A percentile compares a stretch with the other conserved stretches of the same genome.
These are phyloP conservation scores for Copidosoma floridanum DNA, from an alignment of 1,140 invertebrate species.

Conservation along the genomic window DNA sequence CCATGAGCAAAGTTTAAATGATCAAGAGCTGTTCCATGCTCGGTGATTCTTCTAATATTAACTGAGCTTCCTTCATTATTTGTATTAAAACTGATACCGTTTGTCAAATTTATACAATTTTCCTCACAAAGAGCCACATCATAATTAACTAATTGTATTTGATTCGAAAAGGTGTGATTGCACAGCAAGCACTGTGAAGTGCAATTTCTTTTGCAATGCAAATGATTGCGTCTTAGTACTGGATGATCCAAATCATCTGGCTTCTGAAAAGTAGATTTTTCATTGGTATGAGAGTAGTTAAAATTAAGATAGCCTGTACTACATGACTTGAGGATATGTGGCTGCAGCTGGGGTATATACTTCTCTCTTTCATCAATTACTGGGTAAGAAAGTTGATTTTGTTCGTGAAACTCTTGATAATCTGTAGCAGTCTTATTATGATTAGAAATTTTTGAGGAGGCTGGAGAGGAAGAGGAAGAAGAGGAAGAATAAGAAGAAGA, in stretches of 20 bases:
- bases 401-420: slow-evolving; percentile 47
- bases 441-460: too few relatives aligned
- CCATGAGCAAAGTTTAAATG: slow-evolving; percentile 27
- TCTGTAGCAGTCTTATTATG: slow-evolving; percentile 35
- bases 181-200: slow-evolving; percentile 46
- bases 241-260: slow-evolving; percentile 31
- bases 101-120: too few relatives aligned
- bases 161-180: slow-evolving; percentile 47
- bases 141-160: slow-evolving; percentile 45
- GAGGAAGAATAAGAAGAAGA: too few relatives aligned
- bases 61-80: slow-evolving; percentile 45
- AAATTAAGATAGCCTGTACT: slow-evolving; percentile 42
- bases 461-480: too few relatives aligned
- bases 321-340: slow-evolving; percentile 48
- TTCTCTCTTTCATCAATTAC: slow-evolving; percentile 43
- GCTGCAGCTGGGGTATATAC: slow-evolving; percentile 41
- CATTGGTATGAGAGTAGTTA: background rate
- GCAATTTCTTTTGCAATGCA: slow-evolving; percentile 34
- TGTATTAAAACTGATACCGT: too few relatives aligned
- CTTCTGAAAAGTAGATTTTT: too few relatives aligned
- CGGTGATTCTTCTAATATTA: slow-evolving; percentile 35
- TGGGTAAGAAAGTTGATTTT: slow-evolving; percentile 42
- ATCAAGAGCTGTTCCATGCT: slow-evolving; percentile 33
- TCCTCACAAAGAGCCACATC: too few relatives aligned
- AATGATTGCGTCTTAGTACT: slow-evolving; percentile 26